These are phyloP conservation scores for Tryphoninae sp. DNA, from an alignment of 2,888 invertebrate genomes.

Conservation along the genomic window DNA sequence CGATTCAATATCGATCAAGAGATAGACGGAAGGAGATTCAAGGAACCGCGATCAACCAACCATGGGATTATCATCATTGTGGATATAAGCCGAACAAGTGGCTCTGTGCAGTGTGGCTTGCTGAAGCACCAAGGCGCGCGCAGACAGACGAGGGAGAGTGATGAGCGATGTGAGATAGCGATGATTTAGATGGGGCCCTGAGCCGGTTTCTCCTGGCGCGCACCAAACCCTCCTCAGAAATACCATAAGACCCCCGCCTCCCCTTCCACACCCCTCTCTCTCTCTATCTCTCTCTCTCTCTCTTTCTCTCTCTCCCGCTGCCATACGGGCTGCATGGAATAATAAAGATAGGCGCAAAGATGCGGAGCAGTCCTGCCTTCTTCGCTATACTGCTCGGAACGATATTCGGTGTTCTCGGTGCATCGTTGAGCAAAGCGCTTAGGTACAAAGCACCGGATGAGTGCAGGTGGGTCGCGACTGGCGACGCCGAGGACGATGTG, in stretches of 20 bases:
- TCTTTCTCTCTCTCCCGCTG: constrained; percentile 2
- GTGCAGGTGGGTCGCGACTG: constrained; percentile 90
- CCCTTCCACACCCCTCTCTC: background rate
- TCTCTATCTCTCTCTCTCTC: background rate
- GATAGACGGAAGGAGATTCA: background rate
- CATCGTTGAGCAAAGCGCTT: constrained; percentile 84
- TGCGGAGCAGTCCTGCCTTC: constrained; percentile 83
- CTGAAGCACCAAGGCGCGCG: constrained; percentile 35
- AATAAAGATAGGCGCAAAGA: constrained; percentile 70
- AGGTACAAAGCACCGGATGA: constrained; percentile 92
- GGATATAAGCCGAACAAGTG: constrained; percentile 57
- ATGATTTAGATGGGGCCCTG: constrained; percentile 63
- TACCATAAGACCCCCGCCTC: constrained; percentile 17
- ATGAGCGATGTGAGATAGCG: constrained; percentile 67
- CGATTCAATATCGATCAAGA: background rate
- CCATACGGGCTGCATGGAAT: constrained; percentile 54
- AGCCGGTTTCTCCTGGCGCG: constrained; percentile 59
- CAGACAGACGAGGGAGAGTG: constrained; percentile 49
- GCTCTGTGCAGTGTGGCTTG: constrained; percentile 43
- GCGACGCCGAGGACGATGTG: constrained; percentile 85
- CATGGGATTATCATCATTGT: constrained; percentile 62
- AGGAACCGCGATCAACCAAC: constrained; percentile 18
- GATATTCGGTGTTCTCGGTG: constrained; percentile 84
- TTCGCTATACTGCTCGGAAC: constrained; percentile 84
- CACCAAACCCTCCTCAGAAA: constrained; percentile 34